Conservation (phyloP, 2,888 invertebrate species). For the Petrolisthes manimaculis region DNA sequence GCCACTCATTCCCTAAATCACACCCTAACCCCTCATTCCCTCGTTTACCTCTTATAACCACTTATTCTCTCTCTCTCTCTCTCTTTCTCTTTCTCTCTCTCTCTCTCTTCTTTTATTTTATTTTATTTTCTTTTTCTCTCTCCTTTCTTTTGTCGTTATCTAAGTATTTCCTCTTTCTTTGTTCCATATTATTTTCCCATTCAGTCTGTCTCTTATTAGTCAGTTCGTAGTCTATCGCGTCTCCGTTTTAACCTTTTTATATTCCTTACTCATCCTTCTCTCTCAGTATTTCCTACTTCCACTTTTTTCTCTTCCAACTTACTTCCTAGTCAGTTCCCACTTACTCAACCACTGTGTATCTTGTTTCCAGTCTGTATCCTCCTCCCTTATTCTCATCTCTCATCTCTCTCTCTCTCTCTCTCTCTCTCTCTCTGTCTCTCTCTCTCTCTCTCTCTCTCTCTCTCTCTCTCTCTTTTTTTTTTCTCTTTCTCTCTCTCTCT, state of each 20-base stretch:
- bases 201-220: background rate
- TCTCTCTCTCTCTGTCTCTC: slow-evolving; percentile 21
- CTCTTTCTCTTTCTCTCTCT: background rate
- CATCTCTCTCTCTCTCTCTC: slow-evolving; percentile 38
- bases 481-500: slow-evolving; percentile 2
- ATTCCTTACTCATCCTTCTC: slow-evolving; percentile 23
- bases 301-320: slow-evolving; percentile 12
- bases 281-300: slow-evolving; percentile 18
- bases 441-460: slow-evolving; percentile 19
- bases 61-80: background rate
- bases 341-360: slow-evolving; percentile 18
- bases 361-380: slow-evolving; percentile 21
- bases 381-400: background rate
- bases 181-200: slow-evolving; percentile 18
- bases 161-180: slow-evolving; percentile 18
- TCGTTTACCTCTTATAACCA: background rate
- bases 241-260: background rate
- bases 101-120: background rate
- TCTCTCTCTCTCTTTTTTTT: slow-evolving; percentile 24
- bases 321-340: slow-evolving; percentile 16
- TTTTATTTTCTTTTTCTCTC: too few relatives aligned
- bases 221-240: background rate
- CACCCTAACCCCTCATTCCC: background rate
- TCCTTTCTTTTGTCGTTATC: slow-evolving; percentile 24
- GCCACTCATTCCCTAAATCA: background rate